phyloP scores from a whole-genome alignment of 2,888 invertebrate species.

The Dicyrtomina minuta region DNA sequence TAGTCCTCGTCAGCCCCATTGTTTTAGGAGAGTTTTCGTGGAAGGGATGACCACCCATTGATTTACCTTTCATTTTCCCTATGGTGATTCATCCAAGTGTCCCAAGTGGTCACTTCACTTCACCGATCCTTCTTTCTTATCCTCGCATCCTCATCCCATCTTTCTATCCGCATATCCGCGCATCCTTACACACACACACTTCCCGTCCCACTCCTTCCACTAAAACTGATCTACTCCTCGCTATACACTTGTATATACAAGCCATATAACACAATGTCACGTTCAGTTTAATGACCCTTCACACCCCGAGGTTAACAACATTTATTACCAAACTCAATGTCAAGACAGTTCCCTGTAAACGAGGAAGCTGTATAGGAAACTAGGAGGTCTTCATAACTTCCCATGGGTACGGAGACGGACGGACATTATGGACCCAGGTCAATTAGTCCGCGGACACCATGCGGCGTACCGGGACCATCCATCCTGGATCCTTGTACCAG shows the following conservation, averaged over 20 bases:
- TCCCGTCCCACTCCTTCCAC: constrained; percentile 11
- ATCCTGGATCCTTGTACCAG: too few species aligned
- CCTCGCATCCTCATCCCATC: too few species aligned
- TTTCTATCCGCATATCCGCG: too few species aligned
- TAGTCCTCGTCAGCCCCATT: neutral
- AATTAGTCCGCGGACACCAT: too few species aligned
- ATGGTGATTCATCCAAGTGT: constrained; percentile 19
- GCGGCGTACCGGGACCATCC: too few species aligned
- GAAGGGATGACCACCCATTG: constrained; percentile 31
- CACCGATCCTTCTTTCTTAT: neutral
- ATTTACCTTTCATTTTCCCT: constrained; percentile 19
- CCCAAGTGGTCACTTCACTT: too few species aligned
- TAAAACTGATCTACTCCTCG: neutral
- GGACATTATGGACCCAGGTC: too few species aligned
- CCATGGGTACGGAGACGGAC: too few species aligned
- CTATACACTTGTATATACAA: neutral
- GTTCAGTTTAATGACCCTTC: constrained; percentile 27
- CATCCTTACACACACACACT: too few species aligned
- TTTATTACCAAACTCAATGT: constrained; percentile 25
- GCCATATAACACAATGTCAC: neutral
- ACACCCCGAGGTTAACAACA: constrained; percentile 20
- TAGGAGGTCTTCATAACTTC: too few species aligned
- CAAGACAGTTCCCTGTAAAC: too few species aligned
- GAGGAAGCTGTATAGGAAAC: too few species aligned
- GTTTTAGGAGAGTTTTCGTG: constrained; percentile 13